Base-by-base conservation (phyloP, 2,113 vertebrate genomes). In the Dipodomys ordii region DNA sequence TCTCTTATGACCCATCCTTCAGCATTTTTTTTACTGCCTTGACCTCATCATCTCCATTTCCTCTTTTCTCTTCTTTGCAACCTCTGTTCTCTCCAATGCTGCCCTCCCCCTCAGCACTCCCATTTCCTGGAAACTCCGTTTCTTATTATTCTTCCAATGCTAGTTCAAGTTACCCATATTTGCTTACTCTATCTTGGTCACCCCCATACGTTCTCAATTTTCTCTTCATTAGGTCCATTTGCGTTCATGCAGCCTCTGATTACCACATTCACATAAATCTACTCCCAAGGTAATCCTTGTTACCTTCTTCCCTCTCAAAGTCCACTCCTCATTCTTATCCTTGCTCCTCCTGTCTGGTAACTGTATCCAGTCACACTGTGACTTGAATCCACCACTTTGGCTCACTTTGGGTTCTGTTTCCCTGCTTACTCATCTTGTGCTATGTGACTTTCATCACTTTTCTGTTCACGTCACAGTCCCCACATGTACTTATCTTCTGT, bases 161-260 rank as follows among this genome's bases (percentile, higher is more conserved):
- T 64, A 85, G 22, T 57, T 87, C 53, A 81, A 22, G 27, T 86
- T 87, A 88, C 69, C 46, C 60, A 64, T 1, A 32, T 49, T 83
- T 46, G 69, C 57, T 68, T 49, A 68, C 25, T 68, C 46, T 53
- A 30, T 0, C 65, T 91, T 77, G 65, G 13, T 83, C 32, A 15
- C 64, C 35, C 88, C 83, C 39, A 53, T 71, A 80, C 22, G 46
- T 89, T 74, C 69, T 85, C 79, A 81, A 13, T 74, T 69, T 93
- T 80, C 46, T 88, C 64, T 73, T 92, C 3, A n/a, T 53, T 72
- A 27, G 18, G 57, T 72, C 53, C 53, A 71, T 60, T 85, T 79
- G 73, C 46, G 88, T 6, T 20, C 22, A 78, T 18, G 81, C 25
- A 60, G 27, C 81, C 57, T 88, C 64, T 76, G 25, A 39, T 68